Evolutionary conservation across 2,888 invertebrate species (phyloP), one percentile per base, ranked within the genome.

Genomic region (Agrochola litura): DNA sequence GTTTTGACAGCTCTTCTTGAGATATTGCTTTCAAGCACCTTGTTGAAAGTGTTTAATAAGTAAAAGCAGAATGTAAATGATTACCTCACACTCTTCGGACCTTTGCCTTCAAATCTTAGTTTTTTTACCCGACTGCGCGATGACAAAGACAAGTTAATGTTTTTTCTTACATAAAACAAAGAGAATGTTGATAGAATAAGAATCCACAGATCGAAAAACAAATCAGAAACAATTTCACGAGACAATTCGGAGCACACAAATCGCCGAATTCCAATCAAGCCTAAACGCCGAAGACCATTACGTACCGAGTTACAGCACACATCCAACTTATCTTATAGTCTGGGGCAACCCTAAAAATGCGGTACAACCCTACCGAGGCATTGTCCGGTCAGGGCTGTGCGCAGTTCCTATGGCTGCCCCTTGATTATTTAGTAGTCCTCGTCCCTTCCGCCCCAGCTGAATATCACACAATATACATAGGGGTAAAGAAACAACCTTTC

Each of bases 371-470:
- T 73, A 73, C 58, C 43, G 46, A 74, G 67, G 37, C 41, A 54
- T 71, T 67, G 84, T 84, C 82, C 82, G 82, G 80, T 74, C 70
- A 84, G 70, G 70, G 74, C 63, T 74, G 84, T 66, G 66, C 80
- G 56, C 71, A 82, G 83, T 72, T 76, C 81, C 73, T 64, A 73
- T 60, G 63, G 71, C 54, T n/a, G 56, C 46, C 67, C 88, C 61
- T 86, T 75, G 77, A 86, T 86, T 86, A 86, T 86, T 88, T 78
- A 88, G 81, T 75, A 76, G 77, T 74, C 60, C 30, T 41, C 63
- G 77, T 83, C 86, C 86, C 83, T 86, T 86, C 86, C 88, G 86
- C 72, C 25, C 73, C 68, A n/a, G 69, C 81, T 85, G 79, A 86
- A 87, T 86, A 86, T 81, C 73, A 56, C 74, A 79, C 81, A 68